Base-by-base conservation (phyloP, 2,797 vertebrate genomes). In the Cirrhinus molitorella region DNA sequence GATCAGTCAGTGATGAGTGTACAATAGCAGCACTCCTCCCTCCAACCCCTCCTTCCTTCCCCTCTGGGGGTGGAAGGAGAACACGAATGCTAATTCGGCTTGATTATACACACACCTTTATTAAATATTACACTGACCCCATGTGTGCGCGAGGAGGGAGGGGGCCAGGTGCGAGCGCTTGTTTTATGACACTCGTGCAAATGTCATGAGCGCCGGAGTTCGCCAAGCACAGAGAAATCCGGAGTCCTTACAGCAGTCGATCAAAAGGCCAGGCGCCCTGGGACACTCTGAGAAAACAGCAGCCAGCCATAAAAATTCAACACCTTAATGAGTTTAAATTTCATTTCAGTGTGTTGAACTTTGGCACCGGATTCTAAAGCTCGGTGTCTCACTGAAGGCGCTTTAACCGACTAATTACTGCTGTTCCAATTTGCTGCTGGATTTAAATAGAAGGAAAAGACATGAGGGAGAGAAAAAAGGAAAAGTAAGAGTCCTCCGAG, bases 91-190 rank as follows among this genome's bases (percentile, higher is more conserved):
- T 97, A 99, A 99, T 99, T 96, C 95, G 93, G 93, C 65, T 96
- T 97, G 96, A 98, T 98, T 97, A 97, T 97, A 96, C 94, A 94
- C 93, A 92, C 88, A 93, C 96, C 94, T 96, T 99, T 98, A 99
- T 99, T 99, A 98, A 98, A 99, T 97, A 98, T 98, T 97, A 97
- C 97, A 94, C 91, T 95, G 96, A 96, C 92, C 93, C 93, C 78
- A 63, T 67, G 89, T 72, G 78, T 67, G 86, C 89, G 89, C 43
- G 88, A 93, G 92, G 93, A 93, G 28, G 63, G 61, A 65, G 86
- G 83, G 79, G 63, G 72, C 65, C 75, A 81, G 66, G 53, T 65
- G 79, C 14, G 76, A 61, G 79, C 19, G 87, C 81, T 88, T 89
- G 88, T 88, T 89, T 95, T 94, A 95, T 93, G 94, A 94, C 93